These are phyloP conservation scores for Osmerus eperlanus DNA, from an alignment of 2,113 vertebrate genomes.

Conservation along the genomic window DNA sequence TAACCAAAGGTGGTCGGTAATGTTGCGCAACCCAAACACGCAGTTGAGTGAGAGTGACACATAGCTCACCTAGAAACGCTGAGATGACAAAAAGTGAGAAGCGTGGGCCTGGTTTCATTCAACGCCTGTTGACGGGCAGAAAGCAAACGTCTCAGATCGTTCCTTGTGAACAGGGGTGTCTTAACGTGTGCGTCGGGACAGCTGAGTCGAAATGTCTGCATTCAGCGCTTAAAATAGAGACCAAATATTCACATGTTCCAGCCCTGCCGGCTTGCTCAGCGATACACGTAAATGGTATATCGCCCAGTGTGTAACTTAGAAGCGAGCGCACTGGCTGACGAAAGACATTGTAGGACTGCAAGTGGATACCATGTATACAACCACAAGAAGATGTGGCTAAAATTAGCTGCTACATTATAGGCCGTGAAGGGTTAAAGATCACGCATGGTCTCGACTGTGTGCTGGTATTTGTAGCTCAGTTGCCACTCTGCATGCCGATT, in stretches of 20 bases:
- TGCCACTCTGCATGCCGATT: slow-evolving; percentile 26
- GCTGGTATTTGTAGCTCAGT: slow-evolving; percentile 27
- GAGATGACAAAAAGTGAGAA: no score
- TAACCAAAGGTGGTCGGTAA: no score
- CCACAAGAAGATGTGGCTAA: slow-evolving; percentile 46
- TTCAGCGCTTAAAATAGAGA: neutral
- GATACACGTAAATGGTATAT: neutral
- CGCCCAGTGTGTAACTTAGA: neutral
- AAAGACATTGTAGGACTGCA: neutral
- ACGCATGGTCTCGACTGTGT: slow-evolving; percentile 20
- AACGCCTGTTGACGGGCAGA: no score
- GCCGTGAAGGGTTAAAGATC: slow-evolving; percentile 10
- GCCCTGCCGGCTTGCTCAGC: no score
- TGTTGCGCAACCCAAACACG: no score
- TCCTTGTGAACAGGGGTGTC: neutral
- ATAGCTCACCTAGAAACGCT: no score
- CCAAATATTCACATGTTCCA: neutral
- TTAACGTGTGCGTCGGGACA: neutral
- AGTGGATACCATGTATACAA: slow-evolving; percentile 40
- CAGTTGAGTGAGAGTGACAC: no score
- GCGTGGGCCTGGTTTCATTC: no score
- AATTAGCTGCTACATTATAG: slow-evolving; percentile 38
- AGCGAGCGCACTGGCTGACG: neutral
- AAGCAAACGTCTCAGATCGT: no score
- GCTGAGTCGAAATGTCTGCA: neutral